Evolutionary conservation across 2,888 invertebrate genomes (phyloP), one percentile per base, ranked within the genome.

Genomic region (Argyresthia albistria): DNA sequence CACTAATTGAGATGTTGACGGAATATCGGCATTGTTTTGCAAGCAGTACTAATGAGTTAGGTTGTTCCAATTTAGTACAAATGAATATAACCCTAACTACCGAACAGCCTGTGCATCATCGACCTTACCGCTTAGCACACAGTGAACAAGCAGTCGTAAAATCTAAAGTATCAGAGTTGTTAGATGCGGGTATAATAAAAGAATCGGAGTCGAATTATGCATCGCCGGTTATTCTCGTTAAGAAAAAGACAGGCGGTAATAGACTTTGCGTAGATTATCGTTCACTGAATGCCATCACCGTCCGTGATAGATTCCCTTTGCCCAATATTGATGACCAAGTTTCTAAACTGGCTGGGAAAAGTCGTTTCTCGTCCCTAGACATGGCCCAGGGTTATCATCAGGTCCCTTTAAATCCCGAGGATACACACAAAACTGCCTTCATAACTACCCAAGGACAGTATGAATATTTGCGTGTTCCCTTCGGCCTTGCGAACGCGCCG

Each of bases 291-390:
- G 50, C 42, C 10, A 46, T 61, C 0, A 64, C 64, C 0, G 14
- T 64, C 0, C 56, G 55, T 25, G 64, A 65, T 48, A 57, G 62
- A n/a, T 63, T 54, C 50, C 63, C 62, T 0, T 47, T 64, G 8
- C 64, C 63, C 0, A 57, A 61, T 25, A 64, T 64, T 2, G 65
- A 64, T 0, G 63, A 62, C 47, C 61, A 63, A 14, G 9, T 65
- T 1, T 56, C 57, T 1, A 55, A 56, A 7, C 36, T 63, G 43
- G 56, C 60, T 0, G 62, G 62, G 11, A 63, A 61, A 53, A 53
- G 53, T 0, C 60, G 46, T 50, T 65, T 63, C 16, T 61, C 60
- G 0, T 55, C 51, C 39, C 46, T 63, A 8, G 62, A 63, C 48
- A 16, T 64, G 35, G 56, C 58, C 2, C 57, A 57, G 48, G 52